Evolutionary conservation across 2,888 invertebrate species (phyloP), one percentile per base, ranked within the genome.

Genomic region (Lasioglossum zephyrum): DNA sequence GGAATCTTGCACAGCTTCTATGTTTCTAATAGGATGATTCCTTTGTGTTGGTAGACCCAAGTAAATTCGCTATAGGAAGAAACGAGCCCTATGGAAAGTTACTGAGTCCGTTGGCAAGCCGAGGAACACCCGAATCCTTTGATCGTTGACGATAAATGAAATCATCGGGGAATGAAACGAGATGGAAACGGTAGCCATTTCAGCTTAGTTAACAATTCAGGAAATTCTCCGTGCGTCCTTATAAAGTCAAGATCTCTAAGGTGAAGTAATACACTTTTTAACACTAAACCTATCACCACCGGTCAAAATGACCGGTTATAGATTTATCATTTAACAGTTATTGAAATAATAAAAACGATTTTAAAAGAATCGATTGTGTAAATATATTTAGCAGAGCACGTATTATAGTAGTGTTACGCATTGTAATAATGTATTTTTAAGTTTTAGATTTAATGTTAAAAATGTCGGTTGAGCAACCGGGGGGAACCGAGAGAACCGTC

Each of bases 11-110:
- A 73, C 49, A 60, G 76, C n/a, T 26, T 39, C 60, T 36, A 44
- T 57, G 36, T 41, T 4, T 66, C 2, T 0, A 57, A 77, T 22
- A 66, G 26, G 47, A 31, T 2, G 31, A 70, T 75, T 18, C 60
- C 36, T 36, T 26, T 63, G 74, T 70, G 41, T 49, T 75, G 44
- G 31, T 73, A 60, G 53, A 73, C 41, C 31, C 22, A 31, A 66
- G 36, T 66, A 77, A 80, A 84, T 86, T 86, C 72, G 75, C 73
- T 79, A 11, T 39, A 77, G 74, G 11, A 66, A 81, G 77, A 73
- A 77, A 66, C 44, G 26, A 69, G 69, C 72, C 85, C 79, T 66
- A 79, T 81, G 88, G 87, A 87, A 87, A 88, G 81, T 85, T 87
- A 85, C 87, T 26, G 70, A 78, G 75, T 66, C 74, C 74, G 87